Percentiles rank a stretch among this genome's conserved stretches.
phyloP scores from a whole-genome alignment of 2,888 invertebrate species.

The Alitta virens region DNA sequence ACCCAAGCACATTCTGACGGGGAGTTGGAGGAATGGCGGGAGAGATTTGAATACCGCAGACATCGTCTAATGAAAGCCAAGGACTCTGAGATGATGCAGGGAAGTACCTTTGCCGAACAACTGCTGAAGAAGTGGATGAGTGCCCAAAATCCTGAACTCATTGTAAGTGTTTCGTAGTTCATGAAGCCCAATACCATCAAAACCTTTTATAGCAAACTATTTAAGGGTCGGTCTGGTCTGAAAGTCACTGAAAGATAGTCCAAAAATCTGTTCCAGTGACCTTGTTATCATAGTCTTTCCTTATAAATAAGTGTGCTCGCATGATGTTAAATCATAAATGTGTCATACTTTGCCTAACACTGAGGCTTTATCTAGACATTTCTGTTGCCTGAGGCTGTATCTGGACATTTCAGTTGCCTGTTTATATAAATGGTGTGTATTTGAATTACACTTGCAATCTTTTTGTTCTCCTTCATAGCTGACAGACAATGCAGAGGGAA shows the following conservation, averaged over 20 bases:
- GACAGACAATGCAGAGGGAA: constrained; percentile 64
- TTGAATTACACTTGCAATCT: neutral
- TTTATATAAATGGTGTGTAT: neutral
- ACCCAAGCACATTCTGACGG: constrained; percentile 72
- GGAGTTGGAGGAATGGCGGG: constrained; percentile 73
- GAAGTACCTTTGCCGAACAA: constrained; percentile 63
- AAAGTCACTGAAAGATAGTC: too few relatives aligned
- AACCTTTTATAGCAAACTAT: too few relatives aligned
- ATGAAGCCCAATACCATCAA: too few relatives aligned
- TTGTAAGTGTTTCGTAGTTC: too few relatives aligned
- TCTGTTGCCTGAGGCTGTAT: too few relatives aligned
- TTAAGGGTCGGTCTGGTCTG: too few relatives aligned
- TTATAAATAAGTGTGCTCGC: too few relatives aligned
- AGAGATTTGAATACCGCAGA: constrained; percentile 67
- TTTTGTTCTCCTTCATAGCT: constrained; percentile 52
- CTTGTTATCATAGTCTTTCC: too few relatives aligned
- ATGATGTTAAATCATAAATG: too few relatives aligned
- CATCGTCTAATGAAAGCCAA: constrained; percentile 61
- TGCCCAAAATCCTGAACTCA: constrained; percentile 65
- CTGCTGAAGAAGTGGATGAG: constrained; percentile 62
- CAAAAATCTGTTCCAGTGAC: too few relatives aligned
- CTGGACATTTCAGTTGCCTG: neutral
- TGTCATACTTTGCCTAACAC: too few relatives aligned
- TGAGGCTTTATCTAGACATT: too few relatives aligned
- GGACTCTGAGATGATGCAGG: constrained; percentile 53